These are phyloP conservation scores for Momotus momota DNA, from an alignment of 2,797 vertebrate genomes.

Conservation along the genomic window DNA sequence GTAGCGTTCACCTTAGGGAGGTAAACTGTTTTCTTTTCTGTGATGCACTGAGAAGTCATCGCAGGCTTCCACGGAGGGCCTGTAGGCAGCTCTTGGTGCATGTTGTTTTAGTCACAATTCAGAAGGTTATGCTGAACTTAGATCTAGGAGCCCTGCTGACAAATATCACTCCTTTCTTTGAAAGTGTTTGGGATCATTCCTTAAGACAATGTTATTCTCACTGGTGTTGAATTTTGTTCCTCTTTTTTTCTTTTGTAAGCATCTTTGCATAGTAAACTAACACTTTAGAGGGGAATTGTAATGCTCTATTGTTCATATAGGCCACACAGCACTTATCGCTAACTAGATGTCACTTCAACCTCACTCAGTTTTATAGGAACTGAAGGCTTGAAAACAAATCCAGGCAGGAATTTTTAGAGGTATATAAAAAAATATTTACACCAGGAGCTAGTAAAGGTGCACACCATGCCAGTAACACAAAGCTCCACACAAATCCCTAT, in stretches of 20 bases:
- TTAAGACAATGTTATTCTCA: background rate
- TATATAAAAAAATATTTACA: background rate
- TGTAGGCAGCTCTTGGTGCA: background rate
- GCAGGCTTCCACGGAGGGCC: fast-evolving
- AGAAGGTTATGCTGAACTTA: background rate
- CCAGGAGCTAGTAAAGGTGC: background rate
- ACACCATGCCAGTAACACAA: background rate
- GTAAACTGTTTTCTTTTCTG: background rate
- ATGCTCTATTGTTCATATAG: background rate
- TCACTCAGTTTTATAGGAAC: background rate
- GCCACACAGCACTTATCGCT: background rate
- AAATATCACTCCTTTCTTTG: background rate
- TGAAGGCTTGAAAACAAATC: slow-evolving; percentile 6
- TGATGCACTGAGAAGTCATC: background rate
- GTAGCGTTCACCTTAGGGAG: background rate
- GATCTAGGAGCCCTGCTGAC: background rate
- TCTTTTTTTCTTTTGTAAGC: background rate
- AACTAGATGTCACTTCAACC: background rate
- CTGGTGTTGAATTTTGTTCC: background rate
- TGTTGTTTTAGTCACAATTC: background rate
- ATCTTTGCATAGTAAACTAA: background rate
- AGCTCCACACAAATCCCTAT: background rate
- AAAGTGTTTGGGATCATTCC: background rate
- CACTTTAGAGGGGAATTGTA: background rate
- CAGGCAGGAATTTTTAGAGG: background rate